Percentiles rank a stretch among this genome's conserved stretches.
phyloP scores from a whole-genome alignment of 2,113 vertebrate genomes.

The Grantiella picta region DNA sequence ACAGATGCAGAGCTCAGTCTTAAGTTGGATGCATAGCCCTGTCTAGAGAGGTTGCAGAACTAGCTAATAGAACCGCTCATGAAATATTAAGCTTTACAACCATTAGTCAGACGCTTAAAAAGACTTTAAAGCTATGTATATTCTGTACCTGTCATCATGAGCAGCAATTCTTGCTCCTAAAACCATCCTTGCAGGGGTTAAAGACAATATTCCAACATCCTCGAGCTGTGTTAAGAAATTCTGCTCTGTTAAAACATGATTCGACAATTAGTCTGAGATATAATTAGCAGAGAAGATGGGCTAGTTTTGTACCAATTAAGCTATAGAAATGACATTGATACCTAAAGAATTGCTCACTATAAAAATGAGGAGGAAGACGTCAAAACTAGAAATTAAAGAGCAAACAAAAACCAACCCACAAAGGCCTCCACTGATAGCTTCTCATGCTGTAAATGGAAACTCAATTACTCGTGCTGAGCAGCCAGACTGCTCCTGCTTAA shows the following conservation, averaged over 20 bases:
- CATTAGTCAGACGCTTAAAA: not conserved
- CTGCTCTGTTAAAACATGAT: conserved; percentile 82
- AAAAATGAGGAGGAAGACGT: not conserved
- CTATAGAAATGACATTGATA: not conserved
- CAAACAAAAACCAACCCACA: not conserved
- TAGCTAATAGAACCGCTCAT: not conserved
- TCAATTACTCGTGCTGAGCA: not conserved
- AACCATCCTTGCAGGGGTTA: conserved; percentile 94
- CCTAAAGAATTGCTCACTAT: not conserved
- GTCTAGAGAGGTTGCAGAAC: not conserved
- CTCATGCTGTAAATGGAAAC: not conserved
- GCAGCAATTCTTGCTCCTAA: conserved; percentile 93
- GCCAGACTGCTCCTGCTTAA: not conserved
- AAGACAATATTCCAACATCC: conserved; percentile 92
- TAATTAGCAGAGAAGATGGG: not conserved
- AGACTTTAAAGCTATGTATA: not conserved
- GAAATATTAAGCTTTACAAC: not conserved
- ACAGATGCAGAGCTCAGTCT: not conserved
- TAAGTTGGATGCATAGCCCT: not conserved
- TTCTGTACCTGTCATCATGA: conserved; percentile 92
- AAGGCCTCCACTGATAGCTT: not conserved
- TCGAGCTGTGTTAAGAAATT: conserved; percentile 92
- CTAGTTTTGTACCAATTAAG: not conserved
- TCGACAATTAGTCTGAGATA: not conserved
- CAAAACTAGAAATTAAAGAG: not conserved